Conservation (phyloP, 2,888 invertebrate genomes). For the Standfussiana lucernea region DNA sequence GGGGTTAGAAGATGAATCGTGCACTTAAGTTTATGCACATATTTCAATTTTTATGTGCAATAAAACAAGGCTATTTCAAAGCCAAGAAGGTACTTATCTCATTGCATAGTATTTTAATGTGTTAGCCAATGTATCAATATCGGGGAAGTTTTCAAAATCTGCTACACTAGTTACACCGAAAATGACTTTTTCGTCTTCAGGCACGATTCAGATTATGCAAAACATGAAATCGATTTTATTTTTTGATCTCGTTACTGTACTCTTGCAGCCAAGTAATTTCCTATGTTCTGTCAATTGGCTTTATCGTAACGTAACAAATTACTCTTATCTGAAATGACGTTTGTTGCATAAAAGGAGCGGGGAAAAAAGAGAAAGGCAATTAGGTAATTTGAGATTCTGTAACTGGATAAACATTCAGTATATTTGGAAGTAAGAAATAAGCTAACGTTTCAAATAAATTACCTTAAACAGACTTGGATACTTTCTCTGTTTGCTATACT, state of each 20-base stretch:
- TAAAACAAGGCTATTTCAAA: background rate
- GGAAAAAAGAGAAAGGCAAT: constrained; percentile 68
- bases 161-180: background rate
- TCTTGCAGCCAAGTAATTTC: constrained; percentile 49
- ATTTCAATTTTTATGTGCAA: constrained; percentile 13
- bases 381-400: constrained; percentile 61
- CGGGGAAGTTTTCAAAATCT: constrained; percentile 4
- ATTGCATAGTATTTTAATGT: constrained; percentile 9
- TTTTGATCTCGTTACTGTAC: constrained; percentile 24
- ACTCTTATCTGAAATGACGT: constrained; percentile 63
- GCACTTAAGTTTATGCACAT: constrained; percentile 24
- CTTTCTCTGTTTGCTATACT: constrained; percentile 56
- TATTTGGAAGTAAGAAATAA: constrained; percentile 59
- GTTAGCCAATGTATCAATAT: background rate
- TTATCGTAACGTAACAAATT: constrained; percentile 63
- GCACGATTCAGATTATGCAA: constrained; percentile 41
- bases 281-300: constrained; percentile 64
- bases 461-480: constrained; percentile 35
- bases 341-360: constrained; percentile 62
- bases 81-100: background rate
- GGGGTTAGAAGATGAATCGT: constrained; percentile 6
- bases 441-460: constrained; percentile 55
- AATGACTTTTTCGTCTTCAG: constrained; percentile 17
- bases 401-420: constrained; percentile 59
- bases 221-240: constrained; percentile 34